phyloP scores from a whole-genome alignment of 2,888 invertebrate genomes.

The Dorcus parallelipipedus region DNA sequence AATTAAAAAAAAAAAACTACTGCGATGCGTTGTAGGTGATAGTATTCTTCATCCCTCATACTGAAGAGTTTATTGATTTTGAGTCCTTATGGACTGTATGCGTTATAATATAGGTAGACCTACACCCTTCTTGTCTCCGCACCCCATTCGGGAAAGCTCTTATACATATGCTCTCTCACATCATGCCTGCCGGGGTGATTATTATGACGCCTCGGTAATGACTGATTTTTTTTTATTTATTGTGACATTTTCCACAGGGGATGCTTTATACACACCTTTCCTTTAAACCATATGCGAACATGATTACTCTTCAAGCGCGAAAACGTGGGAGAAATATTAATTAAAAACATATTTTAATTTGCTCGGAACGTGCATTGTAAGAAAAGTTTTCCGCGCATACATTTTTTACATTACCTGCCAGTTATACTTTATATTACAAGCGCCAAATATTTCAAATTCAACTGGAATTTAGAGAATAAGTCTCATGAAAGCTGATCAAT shows the following conservation, averaged over 20 bases:
- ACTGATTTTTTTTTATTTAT: constrained; percentile 31
- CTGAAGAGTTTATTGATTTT: constrained; percentile 32
- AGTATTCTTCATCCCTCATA: constrained; percentile 26
- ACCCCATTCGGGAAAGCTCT: constrained; percentile 28
- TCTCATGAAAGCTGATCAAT: no score
- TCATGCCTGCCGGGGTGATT: constrained; percentile 28
- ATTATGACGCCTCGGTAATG: constrained; percentile 33
- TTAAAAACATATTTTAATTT: no score
- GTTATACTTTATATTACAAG: no score
- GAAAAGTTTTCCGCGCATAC: no score
- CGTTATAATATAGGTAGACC: constrained; percentile 22
- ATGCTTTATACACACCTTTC: constrained; percentile 18
- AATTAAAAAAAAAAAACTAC: neutral
- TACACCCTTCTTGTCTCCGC: constrained; percentile 16
- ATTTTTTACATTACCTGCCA: no score
- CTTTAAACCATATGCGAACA: neutral
- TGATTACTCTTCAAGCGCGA: no score
- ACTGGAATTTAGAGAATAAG: no score
- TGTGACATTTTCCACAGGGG: constrained; percentile 27
- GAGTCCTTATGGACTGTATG: constrained; percentile 27
- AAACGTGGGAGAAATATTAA: no score
- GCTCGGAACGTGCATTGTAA: no score
- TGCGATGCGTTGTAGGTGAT: constrained; percentile 15
- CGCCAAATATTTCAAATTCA: no score
- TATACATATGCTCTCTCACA: constrained; percentile 31